Conservation (phyloP, 2,888 invertebrate genomes). For the Clepsis dumicolana region DNA sequence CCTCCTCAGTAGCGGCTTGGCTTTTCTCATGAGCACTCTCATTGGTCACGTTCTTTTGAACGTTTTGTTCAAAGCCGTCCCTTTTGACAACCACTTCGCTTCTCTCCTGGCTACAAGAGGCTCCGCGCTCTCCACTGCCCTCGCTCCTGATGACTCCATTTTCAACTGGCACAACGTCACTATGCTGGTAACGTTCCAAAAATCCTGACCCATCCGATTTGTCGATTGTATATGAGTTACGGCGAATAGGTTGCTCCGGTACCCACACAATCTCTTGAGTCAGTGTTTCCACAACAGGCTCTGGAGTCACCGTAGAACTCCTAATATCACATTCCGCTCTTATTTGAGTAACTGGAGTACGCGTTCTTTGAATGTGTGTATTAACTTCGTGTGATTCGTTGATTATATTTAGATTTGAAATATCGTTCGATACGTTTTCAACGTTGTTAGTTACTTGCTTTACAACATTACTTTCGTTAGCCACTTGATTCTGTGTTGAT, state of each 20-base stretch:
- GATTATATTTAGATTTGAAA: constrained; percentile 47
- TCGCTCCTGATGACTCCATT: constrained; percentile 68
- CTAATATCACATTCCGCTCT: constrained; percentile 69
- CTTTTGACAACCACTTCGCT: constrained; percentile 65
- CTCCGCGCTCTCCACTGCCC: constrained; percentile 69
- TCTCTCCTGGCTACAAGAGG: constrained; percentile 61
- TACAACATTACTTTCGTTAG: neutral
- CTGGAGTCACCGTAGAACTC: constrained; percentile 73
- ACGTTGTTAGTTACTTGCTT: constrained; percentile 6
- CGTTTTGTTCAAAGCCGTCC: constrained; percentile 71
- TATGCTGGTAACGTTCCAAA: constrained; percentile 69
- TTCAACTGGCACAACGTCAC: constrained; percentile 71
- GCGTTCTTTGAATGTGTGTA: constrained; percentile 53
- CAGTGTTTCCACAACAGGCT: constrained; percentile 72
- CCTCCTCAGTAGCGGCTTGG: constrained; percentile 70
- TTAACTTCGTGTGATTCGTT: constrained; percentile 52
- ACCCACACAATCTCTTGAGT: constrained; percentile 79
- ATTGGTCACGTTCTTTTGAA: constrained; percentile 67
- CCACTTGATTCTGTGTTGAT: constrained; percentile 6
- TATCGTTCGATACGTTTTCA: constrained; percentile 48
- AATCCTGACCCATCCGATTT: constrained; percentile 66
- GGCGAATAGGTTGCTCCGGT: constrained; percentile 71
- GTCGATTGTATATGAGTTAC: constrained; percentile 80
- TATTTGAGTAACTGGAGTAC: constrained; percentile 70
- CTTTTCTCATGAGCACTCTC: constrained; percentile 70